A percentile compares a stretch with the other conserved stretches of the same genome.
Evolutionary conservation across 1,140 invertebrate species (phyloP).

Genomic region (Sogatella furcifera): DNA sequence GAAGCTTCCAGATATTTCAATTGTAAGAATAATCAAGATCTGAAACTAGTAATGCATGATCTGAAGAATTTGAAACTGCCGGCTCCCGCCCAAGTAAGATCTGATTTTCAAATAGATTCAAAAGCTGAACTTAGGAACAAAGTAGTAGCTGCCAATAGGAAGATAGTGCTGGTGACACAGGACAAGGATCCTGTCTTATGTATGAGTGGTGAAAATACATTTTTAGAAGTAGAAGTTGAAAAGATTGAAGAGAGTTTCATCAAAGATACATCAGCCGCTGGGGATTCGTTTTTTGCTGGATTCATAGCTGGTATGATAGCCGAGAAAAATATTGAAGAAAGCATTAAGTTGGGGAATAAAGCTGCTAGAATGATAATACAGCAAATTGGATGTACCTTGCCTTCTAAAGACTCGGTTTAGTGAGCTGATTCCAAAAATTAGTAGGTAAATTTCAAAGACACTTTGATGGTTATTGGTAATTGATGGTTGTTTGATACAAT

Average conservation of each 20-base stretch:
- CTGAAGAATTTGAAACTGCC: too few species aligned
- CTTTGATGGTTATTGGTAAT: too few species aligned
- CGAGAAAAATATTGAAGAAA: not conserved
- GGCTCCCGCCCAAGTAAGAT: too few species aligned
- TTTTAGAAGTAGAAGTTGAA: not conserved
- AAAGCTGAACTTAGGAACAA: too few species aligned
- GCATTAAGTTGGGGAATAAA: not conserved
- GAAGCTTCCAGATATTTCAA: not conserved
- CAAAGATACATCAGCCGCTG: slow-evolving; percentile 2
- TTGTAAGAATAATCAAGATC: too few species aligned
- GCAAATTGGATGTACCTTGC: slow-evolving; percentile 1
- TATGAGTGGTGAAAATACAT: not conserved
- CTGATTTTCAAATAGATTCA: too few species aligned
- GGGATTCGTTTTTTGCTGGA: slow-evolving; percentile 2
- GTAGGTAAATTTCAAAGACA: too few species aligned
- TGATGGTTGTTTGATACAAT: too few species aligned
- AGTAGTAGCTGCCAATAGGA: too few species aligned
- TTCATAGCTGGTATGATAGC: not conserved
- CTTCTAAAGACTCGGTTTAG: not conserved
- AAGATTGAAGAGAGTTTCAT: not conserved
- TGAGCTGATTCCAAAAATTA: too few species aligned
- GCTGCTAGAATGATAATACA: not conserved
- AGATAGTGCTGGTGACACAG: not conserved
- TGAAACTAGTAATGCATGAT: too few species aligned
- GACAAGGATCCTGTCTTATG: not conserved